These are phyloP conservation scores for Chascanopsetta lugubris DNA, from an alignment of 2,113 vertebrate genomes.

Conservation along the genomic window DNA sequence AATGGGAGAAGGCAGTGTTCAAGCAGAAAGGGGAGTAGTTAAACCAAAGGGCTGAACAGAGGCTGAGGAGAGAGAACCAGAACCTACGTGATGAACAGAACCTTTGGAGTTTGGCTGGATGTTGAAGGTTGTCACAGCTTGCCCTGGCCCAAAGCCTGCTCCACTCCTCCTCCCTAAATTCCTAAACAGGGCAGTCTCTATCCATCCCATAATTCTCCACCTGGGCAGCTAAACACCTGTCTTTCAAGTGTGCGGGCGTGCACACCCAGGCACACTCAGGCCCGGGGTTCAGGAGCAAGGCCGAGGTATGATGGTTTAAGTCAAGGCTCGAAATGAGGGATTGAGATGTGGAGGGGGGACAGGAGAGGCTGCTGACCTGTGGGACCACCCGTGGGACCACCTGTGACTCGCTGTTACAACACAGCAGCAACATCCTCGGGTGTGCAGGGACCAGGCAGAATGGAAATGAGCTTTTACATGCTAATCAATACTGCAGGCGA, in stretches of 20 bases:
- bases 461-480: constrained; percentile 18
- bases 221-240: constrained; percentile 52
- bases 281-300: background rate
- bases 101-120: constrained; percentile 28
- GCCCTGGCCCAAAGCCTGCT: constrained; percentile 36
- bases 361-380: constrained; percentile 3
- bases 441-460: background rate
- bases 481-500: constrained; percentile 2
- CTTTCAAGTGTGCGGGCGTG: background rate
- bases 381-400: background rate
- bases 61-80: background rate
- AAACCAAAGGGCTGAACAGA: background rate
- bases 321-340: background rate
- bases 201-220: constrained; percentile 45
- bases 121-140: constrained; percentile 69
- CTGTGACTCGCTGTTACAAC: constrained; percentile 5
- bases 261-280: too few relatives aligned
- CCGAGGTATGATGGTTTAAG: background rate
- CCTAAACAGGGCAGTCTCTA: constrained; percentile 53
- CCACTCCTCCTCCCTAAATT: constrained; percentile 68
- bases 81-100: constrained; percentile 21
- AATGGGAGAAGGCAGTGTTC: constrained; percentile 25
- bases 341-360: background rate
- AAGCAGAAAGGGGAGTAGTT: background rate
- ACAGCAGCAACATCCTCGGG: background rate